Evolutionary conservation across 2,797 vertebrate species (phyloP).

Genomic region (Sebastes nivosus): DNA sequence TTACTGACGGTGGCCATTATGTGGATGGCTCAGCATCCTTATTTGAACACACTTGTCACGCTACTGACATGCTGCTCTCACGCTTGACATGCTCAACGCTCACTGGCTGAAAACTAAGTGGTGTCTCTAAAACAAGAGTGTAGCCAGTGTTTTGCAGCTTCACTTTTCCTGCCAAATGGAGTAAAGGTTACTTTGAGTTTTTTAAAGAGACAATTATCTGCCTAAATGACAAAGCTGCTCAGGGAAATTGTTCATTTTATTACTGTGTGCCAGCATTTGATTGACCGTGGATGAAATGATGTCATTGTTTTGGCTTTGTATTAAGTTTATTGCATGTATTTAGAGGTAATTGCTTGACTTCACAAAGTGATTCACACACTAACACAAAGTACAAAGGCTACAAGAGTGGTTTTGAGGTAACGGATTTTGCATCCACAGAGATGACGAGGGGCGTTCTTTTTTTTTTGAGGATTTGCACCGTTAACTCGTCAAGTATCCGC

Average conservation of each 20-base stretch:
- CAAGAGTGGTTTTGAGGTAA: background rate
- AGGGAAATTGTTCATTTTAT: background rate
- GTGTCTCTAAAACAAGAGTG: slow-evolving; percentile 47
- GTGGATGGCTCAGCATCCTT: slow-evolving; percentile 75
- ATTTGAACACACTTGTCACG: slow-evolving; percentile 77
- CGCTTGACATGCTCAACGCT: slow-evolving; percentile 52
- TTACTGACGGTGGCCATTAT: slow-evolving; percentile 78
- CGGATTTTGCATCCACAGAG: background rate
- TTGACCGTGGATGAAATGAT: background rate
- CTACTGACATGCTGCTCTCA: slow-evolving; percentile 75
- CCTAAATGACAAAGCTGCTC: background rate
- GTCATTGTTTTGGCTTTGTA: slow-evolving; percentile 10
- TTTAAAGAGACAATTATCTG: background rate
- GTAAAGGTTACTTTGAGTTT: slow-evolving; percentile 18
- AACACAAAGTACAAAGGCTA: background rate
- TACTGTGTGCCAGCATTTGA: background rate
- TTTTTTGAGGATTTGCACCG: background rate
- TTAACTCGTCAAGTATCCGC: background rate
- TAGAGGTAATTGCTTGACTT: background rate
- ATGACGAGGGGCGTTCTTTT: background rate
- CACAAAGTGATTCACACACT: slow-evolving; percentile 11
- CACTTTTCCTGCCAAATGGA: slow-evolving; percentile 26
- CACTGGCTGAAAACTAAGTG: slow-evolving; percentile 34
- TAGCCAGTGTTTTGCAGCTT: background rate
- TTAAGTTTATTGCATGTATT: slow-evolving; percentile 5